Percentiles rank a stretch among this genome's conserved stretches.
Evolutionary conservation across 2,113 vertebrate species (phyloP).

Genomic region (Dipodomys ordii): DNA sequence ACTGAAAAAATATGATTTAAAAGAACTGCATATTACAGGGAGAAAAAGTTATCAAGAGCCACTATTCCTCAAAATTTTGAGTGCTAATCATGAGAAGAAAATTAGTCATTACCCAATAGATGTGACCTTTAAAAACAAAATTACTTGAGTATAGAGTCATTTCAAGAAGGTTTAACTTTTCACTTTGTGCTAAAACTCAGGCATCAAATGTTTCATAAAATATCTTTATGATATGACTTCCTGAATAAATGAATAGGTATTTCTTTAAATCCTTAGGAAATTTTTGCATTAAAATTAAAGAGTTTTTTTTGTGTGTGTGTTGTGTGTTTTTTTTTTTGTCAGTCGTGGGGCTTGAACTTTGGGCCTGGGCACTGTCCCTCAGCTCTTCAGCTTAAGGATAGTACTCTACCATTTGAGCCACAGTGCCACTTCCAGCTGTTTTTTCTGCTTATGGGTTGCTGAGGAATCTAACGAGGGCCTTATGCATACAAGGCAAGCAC

Average conservation of each 20-base stretch:
- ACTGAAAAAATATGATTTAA: slow-evolving; percentile 26
- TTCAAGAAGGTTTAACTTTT: slow-evolving; percentile 61
- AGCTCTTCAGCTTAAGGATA: too few species aligned
- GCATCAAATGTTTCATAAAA: background rate
- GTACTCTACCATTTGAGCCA: too few species aligned
- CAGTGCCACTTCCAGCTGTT: too few species aligned
- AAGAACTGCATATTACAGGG: slow-evolving; percentile 43
- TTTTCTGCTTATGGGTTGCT: too few species aligned
- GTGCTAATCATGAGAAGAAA: slow-evolving; percentile 74
- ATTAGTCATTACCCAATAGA: slow-evolving; percentile 80
- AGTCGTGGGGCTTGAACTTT: too few species aligned
- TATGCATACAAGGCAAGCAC: too few species aligned
- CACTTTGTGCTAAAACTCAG: slow-evolving; percentile 18
- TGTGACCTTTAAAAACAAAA: slow-evolving; percentile 75
- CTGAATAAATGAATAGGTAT: background rate
- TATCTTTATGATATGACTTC: background rate
- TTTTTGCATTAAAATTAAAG: background rate
- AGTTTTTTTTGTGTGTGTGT: background rate
- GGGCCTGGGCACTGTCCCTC: too few species aligned
- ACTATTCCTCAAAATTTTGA: slow-evolving; percentile 67
- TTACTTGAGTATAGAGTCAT: slow-evolving; percentile 77
- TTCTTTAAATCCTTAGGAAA: background rate
- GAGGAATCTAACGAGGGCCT: too few species aligned
- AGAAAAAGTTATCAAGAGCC: slow-evolving; percentile 56
- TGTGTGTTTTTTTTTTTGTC: too few species aligned